A percentile compares a stretch with the other conserved stretches of the same genome.
Evolutionary conservation across 2,888 invertebrate species (phyloP).

Genomic region (Nymphalis urticae): DNA sequence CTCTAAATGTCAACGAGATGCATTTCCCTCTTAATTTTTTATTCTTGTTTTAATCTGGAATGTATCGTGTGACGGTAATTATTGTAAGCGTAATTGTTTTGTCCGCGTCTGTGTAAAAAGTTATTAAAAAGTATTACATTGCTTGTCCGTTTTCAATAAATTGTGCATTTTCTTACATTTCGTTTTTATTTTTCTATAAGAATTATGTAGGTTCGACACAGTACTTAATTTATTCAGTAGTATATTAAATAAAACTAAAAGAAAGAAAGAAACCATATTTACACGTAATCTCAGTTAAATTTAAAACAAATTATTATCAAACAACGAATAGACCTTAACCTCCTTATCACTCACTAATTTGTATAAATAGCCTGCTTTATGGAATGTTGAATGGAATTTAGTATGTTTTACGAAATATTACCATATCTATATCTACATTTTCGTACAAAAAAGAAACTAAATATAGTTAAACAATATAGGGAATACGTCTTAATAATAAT

Average conservation of each 20-base stretch:
- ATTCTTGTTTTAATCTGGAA: slow-evolving; percentile 36
- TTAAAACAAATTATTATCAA: neutral
- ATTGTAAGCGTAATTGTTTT: slow-evolving; percentile 71
- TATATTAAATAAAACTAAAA: neutral
- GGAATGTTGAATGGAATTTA: too few species aligned
- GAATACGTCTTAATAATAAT: too few species aligned
- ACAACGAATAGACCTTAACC: too few species aligned
- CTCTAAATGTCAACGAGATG: slow-evolving; percentile 11
- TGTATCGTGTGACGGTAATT: slow-evolving; percentile 45
- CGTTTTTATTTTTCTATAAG: slow-evolving; percentile 22
- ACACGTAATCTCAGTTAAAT: neutral
- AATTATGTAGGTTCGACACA: too few species aligned
- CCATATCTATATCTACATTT: too few species aligned
- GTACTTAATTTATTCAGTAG: neutral
- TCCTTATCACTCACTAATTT: too few species aligned
- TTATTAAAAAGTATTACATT: slow-evolving; percentile 52
- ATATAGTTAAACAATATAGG: too few species aligned
- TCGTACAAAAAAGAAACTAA: too few species aligned
- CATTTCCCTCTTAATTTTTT: slow-evolving; percentile 50
- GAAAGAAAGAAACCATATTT: neutral
- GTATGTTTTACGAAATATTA: too few species aligned
- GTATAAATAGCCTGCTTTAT: too few species aligned
- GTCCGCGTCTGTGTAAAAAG: slow-evolving; percentile 55
- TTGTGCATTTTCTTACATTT: slow-evolving; percentile 43
- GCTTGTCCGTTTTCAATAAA: slow-evolving; percentile 60